Base-by-base conservation (phyloP, 1,140 invertebrate species). In the Aphelenchoides fujianensis region DNA sequence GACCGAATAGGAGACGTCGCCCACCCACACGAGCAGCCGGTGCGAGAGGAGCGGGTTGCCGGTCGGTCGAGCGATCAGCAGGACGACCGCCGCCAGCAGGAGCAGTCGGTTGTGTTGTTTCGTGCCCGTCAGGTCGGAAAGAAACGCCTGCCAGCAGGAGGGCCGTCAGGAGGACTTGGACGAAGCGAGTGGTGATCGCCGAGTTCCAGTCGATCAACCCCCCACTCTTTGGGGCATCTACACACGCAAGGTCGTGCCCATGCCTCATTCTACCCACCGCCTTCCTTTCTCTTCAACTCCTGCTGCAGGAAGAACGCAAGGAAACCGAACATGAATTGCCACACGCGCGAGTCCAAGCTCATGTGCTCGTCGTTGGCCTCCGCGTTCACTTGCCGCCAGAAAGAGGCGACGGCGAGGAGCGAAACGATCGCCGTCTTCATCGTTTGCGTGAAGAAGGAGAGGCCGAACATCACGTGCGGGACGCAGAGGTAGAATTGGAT, bases 241-340 rank as follows among this genome's bases (percentile, higher is more conserved):
- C 23, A 12, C 12, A 48, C 12, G 12, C 41, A 23, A 48, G 12
- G 12, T 48, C 41, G 23, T 23, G 12, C 41, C 41, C 41, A 48
- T 16, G 23, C 23, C 41, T 48, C 41, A n/a, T n/a, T n/a, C 41
- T 16, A 48, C 41, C 23, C 41, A 48, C 41, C 12, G 12, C 23
- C 23, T 23, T 12, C 12, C 41, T 48, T 48, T 48, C 12, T 12
- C 41, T 16, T 16, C 12, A 16, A 48, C 12, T 48, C 41, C 34
- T 59, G 55, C 23, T 59, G 55, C 5, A 59, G 55, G 7, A 30
- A 5, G 19, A 30, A 59, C 7, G 55, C 55, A 5, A 59, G 19
- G 55, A 59, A 59, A 30, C 55, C 55, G 19, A 59, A 59, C 55
- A 59, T 59, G 55, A 59, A 59, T 23, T 59, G 55, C 55, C 55